phyloP scores from a whole-genome alignment of 1,140 invertebrate species.

The Bombus pascuorum region DNA sequence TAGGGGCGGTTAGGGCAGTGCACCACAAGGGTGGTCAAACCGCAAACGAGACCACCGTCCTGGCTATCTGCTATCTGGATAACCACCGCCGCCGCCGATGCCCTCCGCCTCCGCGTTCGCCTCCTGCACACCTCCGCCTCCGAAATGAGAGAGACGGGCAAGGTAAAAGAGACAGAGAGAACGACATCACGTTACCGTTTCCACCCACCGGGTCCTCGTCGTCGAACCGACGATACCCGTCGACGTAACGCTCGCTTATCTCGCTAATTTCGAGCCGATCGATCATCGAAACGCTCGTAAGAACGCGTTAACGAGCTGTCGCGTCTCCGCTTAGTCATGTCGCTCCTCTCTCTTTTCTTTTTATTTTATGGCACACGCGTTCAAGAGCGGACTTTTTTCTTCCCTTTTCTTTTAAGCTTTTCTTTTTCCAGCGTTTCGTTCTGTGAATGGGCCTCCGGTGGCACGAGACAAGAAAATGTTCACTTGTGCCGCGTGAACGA shows the following conservation, averaged over 20 bases:
- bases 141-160: background rate
- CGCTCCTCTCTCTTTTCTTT: background rate
- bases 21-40: constrained; percentile 79
- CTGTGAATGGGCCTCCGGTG: background rate
- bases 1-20: constrained; percentile 78
- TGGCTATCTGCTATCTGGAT: constrained; percentile 81
- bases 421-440: background rate
- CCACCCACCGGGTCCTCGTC: background rate
- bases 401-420: background rate
- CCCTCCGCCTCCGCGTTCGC: constrained; percentile 34
- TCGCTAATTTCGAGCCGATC: constrained; percentile 67
- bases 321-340: background rate
- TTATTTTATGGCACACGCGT: background rate
- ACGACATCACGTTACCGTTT: constrained; percentile 15
- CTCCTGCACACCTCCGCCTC: constrained; percentile 60
- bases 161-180: background rate
- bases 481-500: background rate
- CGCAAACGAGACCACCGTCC: constrained; percentile 80
- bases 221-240: constrained; percentile 43
- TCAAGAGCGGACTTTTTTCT: background rate
- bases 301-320: constrained; percentile 50
- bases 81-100: constrained; percentile 73
- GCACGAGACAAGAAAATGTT: background rate
- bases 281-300: constrained; percentile 55
- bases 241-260: constrained; percentile 61